Percentiles rank a stretch among this genome's conserved stretches.
phyloP scores from a whole-genome alignment of 2,888 invertebrate genomes.

The Acronicta leporina region DNA sequence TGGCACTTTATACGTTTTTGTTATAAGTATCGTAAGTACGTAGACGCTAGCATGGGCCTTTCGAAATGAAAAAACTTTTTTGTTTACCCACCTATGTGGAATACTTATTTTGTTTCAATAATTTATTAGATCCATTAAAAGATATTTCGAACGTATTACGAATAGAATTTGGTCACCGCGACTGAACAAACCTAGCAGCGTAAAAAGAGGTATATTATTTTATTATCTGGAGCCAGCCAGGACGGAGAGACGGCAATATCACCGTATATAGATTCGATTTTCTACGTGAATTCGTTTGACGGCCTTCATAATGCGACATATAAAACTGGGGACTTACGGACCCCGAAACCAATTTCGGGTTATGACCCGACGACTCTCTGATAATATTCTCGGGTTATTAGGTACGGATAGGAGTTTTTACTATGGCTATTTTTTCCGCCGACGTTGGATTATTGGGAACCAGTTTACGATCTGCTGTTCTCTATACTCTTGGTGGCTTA shows the following conservation, averaged over 20 bases:
- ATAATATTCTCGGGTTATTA: constrained; percentile 89
- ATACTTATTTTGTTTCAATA: constrained; percentile 51
- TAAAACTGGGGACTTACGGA: constrained; percentile 89
- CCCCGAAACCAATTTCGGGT: constrained; percentile 90
- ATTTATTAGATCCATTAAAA: constrained; percentile 52
- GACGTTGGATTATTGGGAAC: constrained; percentile 86
- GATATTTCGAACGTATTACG: neutral
- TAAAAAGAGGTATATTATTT: constrained; percentile 88
- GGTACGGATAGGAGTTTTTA: constrained; percentile 89
- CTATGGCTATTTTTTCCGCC: constrained; percentile 89
- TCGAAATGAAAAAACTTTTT: constrained; percentile 71
- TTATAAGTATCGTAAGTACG: constrained; percentile 72
- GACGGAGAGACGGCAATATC: constrained; percentile 84
- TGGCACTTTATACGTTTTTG: constrained; percentile 84
- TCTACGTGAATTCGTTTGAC: constrained; percentile 90
- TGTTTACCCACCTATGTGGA: constrained; percentile 37
- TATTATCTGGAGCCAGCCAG: constrained; percentile 87
- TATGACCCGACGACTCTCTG: constrained; percentile 89
- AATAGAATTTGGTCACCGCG: constrained; percentile 53
- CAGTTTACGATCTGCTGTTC: constrained; percentile 81
- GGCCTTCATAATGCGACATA: constrained; percentile 90
- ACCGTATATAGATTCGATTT: constrained; percentile 90
- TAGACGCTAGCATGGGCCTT: constrained; percentile 53
- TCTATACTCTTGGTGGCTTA: constrained; percentile 71
- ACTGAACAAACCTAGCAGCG: constrained; percentile 66